These are phyloP conservation scores for Petrolisthes manimaculis DNA, from an alignment of 2,888 invertebrate species.

Conservation along the genomic window DNA sequence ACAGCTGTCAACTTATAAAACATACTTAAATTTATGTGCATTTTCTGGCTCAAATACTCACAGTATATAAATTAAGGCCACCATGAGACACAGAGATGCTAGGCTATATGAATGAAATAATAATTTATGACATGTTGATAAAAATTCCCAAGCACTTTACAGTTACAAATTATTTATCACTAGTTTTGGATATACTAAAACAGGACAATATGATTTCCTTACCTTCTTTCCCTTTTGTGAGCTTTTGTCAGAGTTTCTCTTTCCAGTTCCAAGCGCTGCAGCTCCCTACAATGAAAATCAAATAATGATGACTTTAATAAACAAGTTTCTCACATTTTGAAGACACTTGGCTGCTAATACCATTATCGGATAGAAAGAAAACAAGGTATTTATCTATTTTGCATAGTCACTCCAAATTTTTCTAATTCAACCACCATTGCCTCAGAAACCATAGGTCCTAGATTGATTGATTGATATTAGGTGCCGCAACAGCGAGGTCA, in stretches of 20 bases:
- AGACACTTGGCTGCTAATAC: neutral
- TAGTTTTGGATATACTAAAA: neutral
- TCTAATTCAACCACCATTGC: too few species aligned
- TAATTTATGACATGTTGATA: neutral
- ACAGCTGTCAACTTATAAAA: neutral
- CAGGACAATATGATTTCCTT: neutral
- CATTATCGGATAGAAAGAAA: neutral
- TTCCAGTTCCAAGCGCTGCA: slow-evolving; percentile 38
- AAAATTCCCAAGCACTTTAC: neutral
- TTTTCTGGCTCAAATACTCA: too few species aligned
- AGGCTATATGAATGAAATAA: neutral
- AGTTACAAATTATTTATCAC: neutral
- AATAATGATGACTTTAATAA: neutral
- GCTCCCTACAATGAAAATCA: slow-evolving; percentile 23
- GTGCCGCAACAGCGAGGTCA: too few species aligned
- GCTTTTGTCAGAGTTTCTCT: slow-evolving; percentile 15
- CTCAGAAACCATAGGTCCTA: too few species aligned
- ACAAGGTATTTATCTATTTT: neutral
- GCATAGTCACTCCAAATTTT: too few species aligned
- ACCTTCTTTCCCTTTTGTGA: slow-evolving; percentile 39
- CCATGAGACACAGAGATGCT: neutral
- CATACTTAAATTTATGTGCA: too few species aligned
- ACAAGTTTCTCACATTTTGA: neutral
- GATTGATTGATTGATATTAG: too few species aligned
- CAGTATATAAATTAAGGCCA: neutral